Evolutionary conservation across 2,113 vertebrate genomes (phyloP), one percentile per base, ranked within the genome.

Genomic region (Tetrao urogallus): DNA sequence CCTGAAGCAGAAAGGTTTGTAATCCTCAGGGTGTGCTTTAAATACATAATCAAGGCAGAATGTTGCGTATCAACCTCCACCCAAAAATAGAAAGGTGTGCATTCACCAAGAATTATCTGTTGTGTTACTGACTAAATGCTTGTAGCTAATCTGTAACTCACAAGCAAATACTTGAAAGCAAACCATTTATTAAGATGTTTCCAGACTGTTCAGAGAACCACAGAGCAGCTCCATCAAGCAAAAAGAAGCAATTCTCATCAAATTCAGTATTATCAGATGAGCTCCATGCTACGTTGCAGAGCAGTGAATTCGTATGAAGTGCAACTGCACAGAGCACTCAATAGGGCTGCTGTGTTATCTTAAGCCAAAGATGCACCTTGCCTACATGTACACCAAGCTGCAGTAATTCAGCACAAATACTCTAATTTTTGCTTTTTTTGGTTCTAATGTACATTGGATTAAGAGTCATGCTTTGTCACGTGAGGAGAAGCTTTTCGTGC

Each of bases 31-130:
- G 89, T 78, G 85, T 89, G 86, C 60, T 94, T 64, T 50, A 66
- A 64, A 92, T 27, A 88, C 76, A 64, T 94, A 86, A 96, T 40
- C 71, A 38, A 47, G 40, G 34, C 77, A 94, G 92, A 95, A 96
- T 84, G 96, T 1, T 60, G 92, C 2, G 0, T 50, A 82, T 91
- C 95, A 61, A 57, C 94, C 92, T 96, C 94, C 81, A 78, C 73
- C 75, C 10, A 0, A 80, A 32, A 82, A 57, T 0, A 52, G 88
- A 56, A 56, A 91, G 83, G 92, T 77, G 75, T 76, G 56, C 78
- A 64, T 64, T 43, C 71, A 72, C 28, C 72, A 73, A 10, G 60
- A 85, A 76, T 45, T 19, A 54, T 5, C 81, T 58, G 65, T 0
- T 90, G 65, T 54, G 21, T 22, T 78, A 60, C 81, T 77, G 58